Percentiles rank a stretch among this genome's conserved stretches.
Evolutionary conservation across 2,113 vertebrate species (phyloP).

Genomic region (Lepisosteus osseus): DNA sequence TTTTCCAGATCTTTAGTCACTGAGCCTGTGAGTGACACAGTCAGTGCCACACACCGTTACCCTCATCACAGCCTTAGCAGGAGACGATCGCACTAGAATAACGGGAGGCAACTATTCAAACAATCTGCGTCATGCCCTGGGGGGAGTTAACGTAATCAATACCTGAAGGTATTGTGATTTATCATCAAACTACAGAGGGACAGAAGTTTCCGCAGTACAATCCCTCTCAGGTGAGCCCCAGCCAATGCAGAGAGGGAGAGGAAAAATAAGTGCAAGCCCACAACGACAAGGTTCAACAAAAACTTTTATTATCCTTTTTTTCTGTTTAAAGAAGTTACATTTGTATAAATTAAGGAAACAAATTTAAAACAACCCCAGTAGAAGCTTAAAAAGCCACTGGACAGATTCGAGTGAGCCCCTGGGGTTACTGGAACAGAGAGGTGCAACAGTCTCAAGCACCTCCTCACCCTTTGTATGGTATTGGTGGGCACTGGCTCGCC

Average conservation of each 20-base stretch:
- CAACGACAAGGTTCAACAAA: constrained; percentile 45
- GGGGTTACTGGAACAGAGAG: background rate
- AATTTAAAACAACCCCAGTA: constrained; percentile 31
- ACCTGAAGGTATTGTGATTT: too few relatives aligned
- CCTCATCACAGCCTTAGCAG: too few relatives aligned
- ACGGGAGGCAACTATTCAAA: too few relatives aligned
- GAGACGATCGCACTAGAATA: too few relatives aligned
- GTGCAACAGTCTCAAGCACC: constrained; percentile 29
- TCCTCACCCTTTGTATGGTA: background rate
- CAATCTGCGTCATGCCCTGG: too few relatives aligned
- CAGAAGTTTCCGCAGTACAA: too few relatives aligned
- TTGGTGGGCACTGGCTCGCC: background rate
- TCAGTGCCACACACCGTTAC: too few relatives aligned
- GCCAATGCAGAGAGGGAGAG: background rate
- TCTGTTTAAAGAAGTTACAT: constrained; percentile 51
- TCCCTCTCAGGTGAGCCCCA: background rate
- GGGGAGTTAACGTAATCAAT: too few relatives aligned
- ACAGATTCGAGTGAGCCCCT: constrained; percentile 44
- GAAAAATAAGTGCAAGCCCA: constrained; percentile 16
- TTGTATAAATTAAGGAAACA: constrained; percentile 54
- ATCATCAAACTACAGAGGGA: too few relatives aligned
- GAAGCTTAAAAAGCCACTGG: constrained; percentile 19
- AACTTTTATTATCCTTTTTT: constrained; percentile 53
- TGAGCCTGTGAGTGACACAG: too few relatives aligned
- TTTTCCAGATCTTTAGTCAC: too few relatives aligned